Base-by-base conservation (phyloP, 2,113 vertebrate species). In the Boleophthalmus pectinirostris region DNA sequence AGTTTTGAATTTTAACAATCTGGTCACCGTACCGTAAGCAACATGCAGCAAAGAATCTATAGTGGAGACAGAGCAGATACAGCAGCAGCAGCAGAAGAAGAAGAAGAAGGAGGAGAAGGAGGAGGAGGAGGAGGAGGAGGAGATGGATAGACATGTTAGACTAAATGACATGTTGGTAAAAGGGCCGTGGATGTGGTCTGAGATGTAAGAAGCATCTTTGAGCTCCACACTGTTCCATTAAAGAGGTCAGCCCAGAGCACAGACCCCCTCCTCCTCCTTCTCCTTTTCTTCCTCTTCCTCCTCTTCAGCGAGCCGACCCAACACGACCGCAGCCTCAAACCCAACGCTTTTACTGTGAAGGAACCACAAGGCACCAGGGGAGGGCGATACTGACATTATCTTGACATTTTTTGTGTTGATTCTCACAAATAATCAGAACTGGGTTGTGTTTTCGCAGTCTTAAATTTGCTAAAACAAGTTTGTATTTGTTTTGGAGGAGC, bases 121-220 rank as follows among this genome's bases (percentile, higher is more conserved):
- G 79, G 61, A 64, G 70, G 23, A 54, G 79, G 61, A 79, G 78
- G 68, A 79, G 78, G 78, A 64, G 70, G 79, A 81, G 81, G 70
- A 85, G 88, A 85, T 75, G 81, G 87, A 90, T 88, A 85, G 82
- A 85, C 80, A 81, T 85, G 88, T 90, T 85, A 68, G 74, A 82
- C 84, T 82, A 84, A 90, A 88, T 89, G 84, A 82, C 82, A 79
- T 84, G 83, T 86, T 92, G 89, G 87, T 89, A 87, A 91, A 90
- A 90, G 86, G 54, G 73, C 68, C 71, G 73, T 75, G 83, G 80
- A 81, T 82, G 84, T 80, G 77, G 75, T 84, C 81, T 87, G 29
- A 14, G 77, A 87, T 87, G 79, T 82, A 79, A 83, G 83, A 87
- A 79, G 75, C 75, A 79, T 86, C 84, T 80, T 74, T 68, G 21